Evolutionary conservation across 1,140 invertebrate genomes (phyloP).

Genomic region (Hirudo medicinalis): DNA sequence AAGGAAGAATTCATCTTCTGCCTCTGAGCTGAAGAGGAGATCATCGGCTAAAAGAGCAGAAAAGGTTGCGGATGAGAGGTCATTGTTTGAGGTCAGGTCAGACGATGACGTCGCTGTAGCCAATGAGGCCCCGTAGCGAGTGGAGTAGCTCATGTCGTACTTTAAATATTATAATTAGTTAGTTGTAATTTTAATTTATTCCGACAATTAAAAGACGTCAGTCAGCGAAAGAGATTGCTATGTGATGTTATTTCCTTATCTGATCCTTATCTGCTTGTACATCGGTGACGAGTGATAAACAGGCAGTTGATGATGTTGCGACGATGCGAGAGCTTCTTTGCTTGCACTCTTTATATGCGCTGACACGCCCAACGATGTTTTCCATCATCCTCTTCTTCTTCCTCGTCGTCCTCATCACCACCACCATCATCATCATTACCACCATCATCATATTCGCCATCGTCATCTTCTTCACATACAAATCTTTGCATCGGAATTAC

Average conservation of each 20-base stretch:
- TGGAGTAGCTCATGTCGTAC: no score
- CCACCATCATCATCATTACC: neutral
- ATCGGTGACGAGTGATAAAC: neutral
- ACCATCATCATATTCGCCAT: neutral
- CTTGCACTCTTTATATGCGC: no score
- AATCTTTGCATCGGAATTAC: no score
- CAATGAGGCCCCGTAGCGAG: no score
- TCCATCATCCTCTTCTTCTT: constrained; percentile 7
- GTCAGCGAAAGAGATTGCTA: no score
- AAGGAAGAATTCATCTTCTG: neutral
- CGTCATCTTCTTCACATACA: neutral
- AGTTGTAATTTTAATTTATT: neutral
- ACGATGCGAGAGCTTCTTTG: neutral
- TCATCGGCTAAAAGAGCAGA: no score
- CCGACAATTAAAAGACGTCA: neutral
- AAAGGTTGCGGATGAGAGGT: no score
- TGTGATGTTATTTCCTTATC: neutral
- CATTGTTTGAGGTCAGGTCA: no score
- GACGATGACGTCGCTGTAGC: no score
- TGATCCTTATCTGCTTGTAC: neutral
- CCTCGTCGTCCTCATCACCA: neutral
- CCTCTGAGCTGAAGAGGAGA: constrained; percentile 4
- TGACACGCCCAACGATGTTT: neutral
- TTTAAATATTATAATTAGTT: no score
- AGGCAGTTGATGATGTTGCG: neutral